Evolutionary conservation across 2,113 vertebrate genomes (phyloP).

Genomic region (Piprites chloris): DNA sequence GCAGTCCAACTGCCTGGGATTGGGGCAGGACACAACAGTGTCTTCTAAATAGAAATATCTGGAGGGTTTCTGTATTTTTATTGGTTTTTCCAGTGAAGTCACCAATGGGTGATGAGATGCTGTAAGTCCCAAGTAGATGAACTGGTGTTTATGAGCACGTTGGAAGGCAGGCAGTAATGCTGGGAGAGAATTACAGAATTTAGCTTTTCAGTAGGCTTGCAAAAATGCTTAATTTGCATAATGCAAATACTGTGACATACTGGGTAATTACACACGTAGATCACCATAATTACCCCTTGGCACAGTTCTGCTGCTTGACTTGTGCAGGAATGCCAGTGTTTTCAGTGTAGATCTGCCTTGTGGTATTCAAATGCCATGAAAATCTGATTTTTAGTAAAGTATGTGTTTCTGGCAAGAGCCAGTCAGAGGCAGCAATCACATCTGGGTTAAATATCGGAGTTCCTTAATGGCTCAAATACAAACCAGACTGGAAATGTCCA

Average conservation of each 20-base stretch:
- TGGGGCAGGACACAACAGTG: not conserved
- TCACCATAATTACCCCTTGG: not conserved
- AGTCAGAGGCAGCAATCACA: constrained; percentile 7
- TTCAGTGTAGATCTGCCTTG: not conserved
- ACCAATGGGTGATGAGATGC: not conserved
- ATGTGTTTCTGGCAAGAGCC: constrained; percentile 22
- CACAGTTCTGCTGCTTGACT: not conserved
- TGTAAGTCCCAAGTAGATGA: not conserved
- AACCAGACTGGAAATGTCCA: constrained; percentile 12
- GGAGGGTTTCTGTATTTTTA: not conserved
- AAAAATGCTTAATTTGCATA: not conserved
- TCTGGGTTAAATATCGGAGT: constrained; percentile 27
- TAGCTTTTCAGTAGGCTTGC: not conserved
- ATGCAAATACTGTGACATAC: not conserved
- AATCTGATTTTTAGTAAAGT: constrained; percentile 6
- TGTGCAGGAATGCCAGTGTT: not conserved
- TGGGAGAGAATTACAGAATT: not conserved
- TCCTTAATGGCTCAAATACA: not conserved
- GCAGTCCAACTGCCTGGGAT: not conserved
- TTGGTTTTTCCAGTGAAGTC: not conserved
- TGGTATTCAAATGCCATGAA: not conserved
- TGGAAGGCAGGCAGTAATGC: not conserved
- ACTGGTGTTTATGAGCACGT: not conserved
- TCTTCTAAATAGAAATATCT: not conserved
- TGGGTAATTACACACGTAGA: not conserved